These are phyloP conservation scores for Volucella zonaria DNA, from an alignment of 2,888 invertebrate species.

Conservation along the genomic window DNA sequence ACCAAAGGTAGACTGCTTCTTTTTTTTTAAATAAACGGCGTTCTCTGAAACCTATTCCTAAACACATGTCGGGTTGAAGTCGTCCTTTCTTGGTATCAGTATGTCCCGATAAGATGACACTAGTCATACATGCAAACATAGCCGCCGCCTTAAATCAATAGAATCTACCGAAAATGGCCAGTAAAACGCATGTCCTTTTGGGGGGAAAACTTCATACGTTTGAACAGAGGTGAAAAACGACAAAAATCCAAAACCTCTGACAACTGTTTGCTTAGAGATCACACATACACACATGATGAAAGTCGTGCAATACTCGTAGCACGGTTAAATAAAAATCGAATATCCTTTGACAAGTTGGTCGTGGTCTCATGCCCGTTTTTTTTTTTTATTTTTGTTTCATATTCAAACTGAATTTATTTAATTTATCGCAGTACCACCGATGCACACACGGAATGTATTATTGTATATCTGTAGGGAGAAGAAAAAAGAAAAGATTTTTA, in stretches of 20 bases:
- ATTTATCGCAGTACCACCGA: conserved; percentile 33
- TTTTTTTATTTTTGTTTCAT: not conserved
- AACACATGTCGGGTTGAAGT: conserved; percentile 5
- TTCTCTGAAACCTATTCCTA: conserved; percentile 19
- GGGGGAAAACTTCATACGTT: not conserved
- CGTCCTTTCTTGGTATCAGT: conserved; percentile 3
- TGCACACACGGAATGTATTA: conserved; percentile 34
- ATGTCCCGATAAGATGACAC: conserved; percentile 45
- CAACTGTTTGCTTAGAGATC: conserved; percentile 5
- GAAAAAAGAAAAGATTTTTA: conserved; percentile 9
- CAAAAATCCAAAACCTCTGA: not conserved
- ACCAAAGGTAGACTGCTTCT: not conserved
- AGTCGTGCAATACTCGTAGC: conserved; percentile 11
- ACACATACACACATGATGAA: conserved; percentile 9
- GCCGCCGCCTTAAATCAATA: conserved; percentile 31
- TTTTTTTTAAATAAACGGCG: not conserved
- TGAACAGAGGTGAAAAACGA: not conserved
- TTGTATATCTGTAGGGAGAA: not conserved
- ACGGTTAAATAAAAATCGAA: conserved; percentile 35
- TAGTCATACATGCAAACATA: not conserved
- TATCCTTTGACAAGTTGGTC: not conserved
- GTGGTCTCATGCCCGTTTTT: too few species aligned
- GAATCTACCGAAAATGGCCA: conserved; percentile 23
- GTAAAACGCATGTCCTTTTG: conserved; percentile 43
- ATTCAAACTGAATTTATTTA: not conserved